Evolutionary conservation across 1,140 invertebrate genomes (phyloP), one percentile per base, ranked within the genome.

Genomic region (Chionoecetes opilio): DNA sequence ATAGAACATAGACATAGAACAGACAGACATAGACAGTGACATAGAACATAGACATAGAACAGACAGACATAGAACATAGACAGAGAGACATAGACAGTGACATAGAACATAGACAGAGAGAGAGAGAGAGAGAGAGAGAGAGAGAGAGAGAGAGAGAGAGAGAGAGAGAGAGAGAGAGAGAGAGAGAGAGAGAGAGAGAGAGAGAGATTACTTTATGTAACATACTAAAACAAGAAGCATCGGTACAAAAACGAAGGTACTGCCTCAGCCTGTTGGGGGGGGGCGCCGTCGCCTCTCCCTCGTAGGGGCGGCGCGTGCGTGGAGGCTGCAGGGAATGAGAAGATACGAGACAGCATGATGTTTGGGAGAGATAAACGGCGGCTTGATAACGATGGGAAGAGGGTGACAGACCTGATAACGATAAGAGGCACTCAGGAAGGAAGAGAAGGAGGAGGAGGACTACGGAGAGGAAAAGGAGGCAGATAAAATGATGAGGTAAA

Each of bases 361-460:
- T 75, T 75, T 26, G 63, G 63, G 37, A 21, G 17, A 87, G 32
- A 87, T 87, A 87, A 35, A 87, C 85, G 85, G 85, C 29, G 37
- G 31, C 37, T 87, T 87, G 88, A 41, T 91, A 91, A 53, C 63
- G 41, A 31, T 38, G 35, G 35, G 35, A 91, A 41, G 35, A 53
- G 38, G 41, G 88, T 38, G 88, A 91, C 29, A 41, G 41, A 91
- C 34, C 34, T 38, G 41, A 41, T 32, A 41, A 53, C 34, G 88
- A 41, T 35, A 91, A 32, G 88, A 53, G 34, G 88, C 85, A 53
- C n/a, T 75, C 63, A 75, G 63, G 63, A 41, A 41, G 88, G 88
- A 38, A 31, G 41, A 41, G 29, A 38, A 87, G n/a, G 85, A 37
- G 88, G 29, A 91, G 88, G 88, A 41, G 0, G 41, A 53, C 0